These are phyloP conservation scores for Ictalurus punctatus DNA, from an alignment of 2,113 vertebrate species.

Conservation along the genomic window DNA sequence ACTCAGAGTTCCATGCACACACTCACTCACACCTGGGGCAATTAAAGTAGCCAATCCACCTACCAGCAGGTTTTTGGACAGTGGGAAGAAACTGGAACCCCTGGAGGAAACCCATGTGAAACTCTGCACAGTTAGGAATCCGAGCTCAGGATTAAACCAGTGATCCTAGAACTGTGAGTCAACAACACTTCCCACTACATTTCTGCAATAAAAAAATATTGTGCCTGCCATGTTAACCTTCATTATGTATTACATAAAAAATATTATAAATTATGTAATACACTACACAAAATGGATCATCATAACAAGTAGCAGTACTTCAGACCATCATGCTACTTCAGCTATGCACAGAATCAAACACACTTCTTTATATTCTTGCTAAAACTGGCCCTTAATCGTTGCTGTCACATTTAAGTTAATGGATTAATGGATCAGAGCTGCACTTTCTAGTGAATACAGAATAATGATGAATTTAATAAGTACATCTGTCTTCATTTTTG, in stretches of 20 bases:
- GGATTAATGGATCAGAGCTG: background rate
- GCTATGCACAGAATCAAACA: background rate
- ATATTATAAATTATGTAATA: background rate
- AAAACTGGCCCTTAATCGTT: background rate
- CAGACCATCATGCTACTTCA: background rate
- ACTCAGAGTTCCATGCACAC: background rate
- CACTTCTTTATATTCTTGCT: background rate
- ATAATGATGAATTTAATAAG: background rate
- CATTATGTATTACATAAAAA: background rate
- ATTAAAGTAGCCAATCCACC: background rate
- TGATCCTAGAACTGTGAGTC: background rate
- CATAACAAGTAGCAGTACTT: background rate
- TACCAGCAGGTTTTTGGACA: background rate
- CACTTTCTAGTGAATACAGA: background rate
- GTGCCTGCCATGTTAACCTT: background rate
- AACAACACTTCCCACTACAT: background rate
- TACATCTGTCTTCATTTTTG: background rate
- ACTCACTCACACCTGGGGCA: background rate
- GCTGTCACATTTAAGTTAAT: background rate
- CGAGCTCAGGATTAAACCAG: background rate
- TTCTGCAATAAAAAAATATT: background rate
- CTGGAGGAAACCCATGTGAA: background rate
- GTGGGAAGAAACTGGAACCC: background rate
- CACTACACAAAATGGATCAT: background rate
- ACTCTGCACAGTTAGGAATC: background rate